These are phyloP conservation scores for Epizoanthus rinbou DNA, from an alignment of 92 coral and sea anemone species.

Conservation along the genomic window DNA sequence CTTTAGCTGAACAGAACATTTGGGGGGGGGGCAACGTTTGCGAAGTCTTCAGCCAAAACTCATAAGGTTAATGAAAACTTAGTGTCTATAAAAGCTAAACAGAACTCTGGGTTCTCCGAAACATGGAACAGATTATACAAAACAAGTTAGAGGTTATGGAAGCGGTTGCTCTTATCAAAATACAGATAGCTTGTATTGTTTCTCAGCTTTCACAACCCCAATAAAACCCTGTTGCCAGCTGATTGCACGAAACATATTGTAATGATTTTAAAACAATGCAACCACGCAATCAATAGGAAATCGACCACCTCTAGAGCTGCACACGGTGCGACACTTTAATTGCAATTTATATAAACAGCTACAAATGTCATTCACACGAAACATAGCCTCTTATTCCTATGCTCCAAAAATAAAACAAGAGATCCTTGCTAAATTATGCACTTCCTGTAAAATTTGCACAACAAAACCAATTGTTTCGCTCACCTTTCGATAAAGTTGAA, in stretches of 20 bases:
- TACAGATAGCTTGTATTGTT: too few species aligned
- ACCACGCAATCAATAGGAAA: neutral
- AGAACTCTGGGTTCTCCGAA: too few species aligned
- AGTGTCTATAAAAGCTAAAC: too few species aligned
- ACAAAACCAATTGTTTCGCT: conserved; percentile 28
- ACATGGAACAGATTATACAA: too few species aligned
- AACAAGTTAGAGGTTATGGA: too few species aligned
- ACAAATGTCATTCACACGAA: neutral
- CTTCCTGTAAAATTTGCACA: conserved; percentile 34
- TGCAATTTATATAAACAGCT: neutral
- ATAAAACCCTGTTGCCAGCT: neutral
- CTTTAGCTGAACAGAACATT: too few species aligned
- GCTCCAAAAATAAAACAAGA: conserved; percentile 35
- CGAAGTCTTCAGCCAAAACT: too few species aligned
- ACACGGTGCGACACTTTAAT: neutral
- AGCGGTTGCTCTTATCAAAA: too few species aligned
- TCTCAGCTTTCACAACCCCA: too few species aligned
- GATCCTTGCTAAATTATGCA: conserved; percentile 40
- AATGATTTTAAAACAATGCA: neutral
- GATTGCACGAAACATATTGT: conserved; percentile 2
- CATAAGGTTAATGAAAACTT: too few species aligned
- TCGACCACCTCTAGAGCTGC: conserved; percentile 3
- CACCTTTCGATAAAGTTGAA: conserved; percentile 85
- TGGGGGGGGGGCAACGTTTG: too few species aligned
- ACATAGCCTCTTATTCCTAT: neutral